Conservation (phyloP, 2,797 vertebrate species). For the Sebastes itinus region DNA sequence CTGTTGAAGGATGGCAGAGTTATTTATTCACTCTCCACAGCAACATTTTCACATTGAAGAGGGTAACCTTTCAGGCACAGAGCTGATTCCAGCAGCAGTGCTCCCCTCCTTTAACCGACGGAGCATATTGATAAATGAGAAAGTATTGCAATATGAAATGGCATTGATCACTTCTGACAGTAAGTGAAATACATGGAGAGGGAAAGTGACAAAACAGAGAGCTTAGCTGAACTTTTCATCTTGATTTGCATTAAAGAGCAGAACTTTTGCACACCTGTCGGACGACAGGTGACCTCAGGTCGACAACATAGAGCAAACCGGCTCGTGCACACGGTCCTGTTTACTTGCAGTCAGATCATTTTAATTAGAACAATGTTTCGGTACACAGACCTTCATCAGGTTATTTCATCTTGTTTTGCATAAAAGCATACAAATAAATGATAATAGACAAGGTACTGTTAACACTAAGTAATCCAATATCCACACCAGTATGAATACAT, state of each 20-base stretch:
- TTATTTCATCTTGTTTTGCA: neutral
- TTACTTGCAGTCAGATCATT: too few species aligned
- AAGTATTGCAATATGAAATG: neutral
- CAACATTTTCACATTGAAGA: neutral
- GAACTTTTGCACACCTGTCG: too few species aligned
- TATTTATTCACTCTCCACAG: neutral
- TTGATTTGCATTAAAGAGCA: neutral
- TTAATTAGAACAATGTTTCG: too few species aligned
- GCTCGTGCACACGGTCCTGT: too few species aligned
- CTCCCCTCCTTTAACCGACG: neutral
- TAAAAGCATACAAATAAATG: neutral
- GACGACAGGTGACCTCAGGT: too few species aligned
- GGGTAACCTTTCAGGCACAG: neutral
- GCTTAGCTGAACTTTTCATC: neutral
- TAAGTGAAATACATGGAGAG: neutral
- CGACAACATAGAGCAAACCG: too few species aligned
- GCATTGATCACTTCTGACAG: neutral
- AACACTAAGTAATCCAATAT: neutral
- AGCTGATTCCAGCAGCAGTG: neutral
- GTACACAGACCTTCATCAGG: too few species aligned
- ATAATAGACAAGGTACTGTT: neutral
- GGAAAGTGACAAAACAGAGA: neutral
- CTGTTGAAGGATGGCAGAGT: neutral
- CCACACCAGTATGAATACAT: neutral
- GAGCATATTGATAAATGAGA: constrained; percentile 3